Conservation (phyloP, 2,797 vertebrate species). For the Benthosema pterotum region DNA sequence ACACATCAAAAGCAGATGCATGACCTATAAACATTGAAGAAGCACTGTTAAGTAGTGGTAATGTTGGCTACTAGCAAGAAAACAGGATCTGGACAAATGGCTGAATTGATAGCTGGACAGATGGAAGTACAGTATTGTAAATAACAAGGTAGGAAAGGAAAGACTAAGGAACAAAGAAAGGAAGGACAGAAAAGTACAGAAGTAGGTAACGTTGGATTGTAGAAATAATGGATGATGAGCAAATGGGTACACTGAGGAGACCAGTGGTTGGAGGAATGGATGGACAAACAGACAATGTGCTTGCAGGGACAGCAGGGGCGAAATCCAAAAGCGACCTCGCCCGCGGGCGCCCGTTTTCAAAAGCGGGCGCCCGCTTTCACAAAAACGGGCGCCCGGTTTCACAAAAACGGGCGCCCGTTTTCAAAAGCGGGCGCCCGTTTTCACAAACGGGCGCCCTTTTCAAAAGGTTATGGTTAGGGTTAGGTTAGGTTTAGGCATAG, state of each 20-base stretch:
- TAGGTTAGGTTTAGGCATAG: no score
- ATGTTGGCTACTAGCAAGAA: background rate
- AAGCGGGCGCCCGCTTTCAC: no score
- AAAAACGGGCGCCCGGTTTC: no score
- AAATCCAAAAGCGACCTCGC: no score
- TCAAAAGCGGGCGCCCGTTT: no score
- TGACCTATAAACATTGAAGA: slow-evolving; percentile 8
- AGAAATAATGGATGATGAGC: background rate
- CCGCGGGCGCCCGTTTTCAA: no score
- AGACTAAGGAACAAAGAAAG: background rate
- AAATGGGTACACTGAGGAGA: background rate
- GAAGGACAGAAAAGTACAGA: background rate
- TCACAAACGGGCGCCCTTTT: no score
- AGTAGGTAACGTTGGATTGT: background rate
- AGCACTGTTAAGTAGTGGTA: slow-evolving; percentile 11
- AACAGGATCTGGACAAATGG: background rate
- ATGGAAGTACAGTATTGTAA: background rate
- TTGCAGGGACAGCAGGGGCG: no score
- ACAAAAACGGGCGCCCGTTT: no score
- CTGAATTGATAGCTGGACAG: background rate
- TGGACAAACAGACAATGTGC: slow-evolving; percentile 7
- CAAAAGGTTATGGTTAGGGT: no score
- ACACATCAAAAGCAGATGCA: slow-evolving; percentile 10
- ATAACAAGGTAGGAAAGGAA: background rate
- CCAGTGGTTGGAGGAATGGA: background rate